Conservation (phyloP, 2,113 vertebrate species). For the Apaloderma vittatum region DNA sequence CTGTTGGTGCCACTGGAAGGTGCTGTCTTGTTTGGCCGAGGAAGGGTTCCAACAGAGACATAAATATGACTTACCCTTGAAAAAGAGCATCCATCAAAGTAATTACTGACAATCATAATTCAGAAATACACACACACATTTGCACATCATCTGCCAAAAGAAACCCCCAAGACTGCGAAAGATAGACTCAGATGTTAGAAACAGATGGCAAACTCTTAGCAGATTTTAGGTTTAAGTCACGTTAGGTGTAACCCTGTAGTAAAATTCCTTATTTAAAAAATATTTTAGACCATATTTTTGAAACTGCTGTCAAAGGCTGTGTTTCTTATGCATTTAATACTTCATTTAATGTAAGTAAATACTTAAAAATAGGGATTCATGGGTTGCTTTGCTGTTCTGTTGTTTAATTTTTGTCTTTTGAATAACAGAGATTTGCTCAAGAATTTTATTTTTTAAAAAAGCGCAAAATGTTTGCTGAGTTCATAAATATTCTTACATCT, state of each 20-base stretch:
- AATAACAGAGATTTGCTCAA: not conserved
- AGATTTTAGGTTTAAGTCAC: not conserved
- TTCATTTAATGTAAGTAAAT: not conserved
- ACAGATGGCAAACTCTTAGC: not conserved
- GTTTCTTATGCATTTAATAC: not conserved
- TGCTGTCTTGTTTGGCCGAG: rapidly evolving
- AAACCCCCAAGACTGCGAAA: not conserved
- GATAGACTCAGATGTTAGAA: not conserved
- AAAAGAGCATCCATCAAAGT: not conserved
- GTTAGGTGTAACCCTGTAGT: not conserved
- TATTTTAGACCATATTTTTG: not conserved
- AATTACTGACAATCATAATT: not conserved
- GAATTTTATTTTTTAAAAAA: not conserved
- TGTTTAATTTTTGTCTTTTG: not conserved
- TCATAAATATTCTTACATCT: not conserved
- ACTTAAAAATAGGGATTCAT: not conserved
- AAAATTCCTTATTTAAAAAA: not conserved
- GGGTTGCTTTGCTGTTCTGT: not conserved
- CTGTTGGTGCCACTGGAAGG: not conserved
- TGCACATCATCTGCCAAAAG: not conserved
- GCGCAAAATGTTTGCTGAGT: not conserved
- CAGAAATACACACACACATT: not conserved
- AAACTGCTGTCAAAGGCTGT: not conserved
- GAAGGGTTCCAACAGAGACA: not conserved
- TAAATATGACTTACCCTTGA: not conserved